Evolutionary conservation across 1,140 invertebrate species (phyloP), one percentile per base, ranked within the genome.

Genomic region (Ooceraea biroi): DNA sequence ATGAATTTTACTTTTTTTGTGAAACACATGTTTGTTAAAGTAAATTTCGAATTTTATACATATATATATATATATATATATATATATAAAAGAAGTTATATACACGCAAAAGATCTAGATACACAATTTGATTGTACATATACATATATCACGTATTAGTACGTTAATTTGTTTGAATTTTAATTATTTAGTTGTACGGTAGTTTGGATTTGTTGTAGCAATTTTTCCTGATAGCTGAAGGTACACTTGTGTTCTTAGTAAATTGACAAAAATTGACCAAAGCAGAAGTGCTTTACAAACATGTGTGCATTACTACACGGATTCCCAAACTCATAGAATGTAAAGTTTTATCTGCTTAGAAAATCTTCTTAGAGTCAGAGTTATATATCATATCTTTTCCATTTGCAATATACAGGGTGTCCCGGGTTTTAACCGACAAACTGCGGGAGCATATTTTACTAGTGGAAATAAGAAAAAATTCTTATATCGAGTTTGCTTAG

Each of bases 311-410:
- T 63, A 60, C 58, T 48, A 74, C 48, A 82, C 25, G 61, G 72
- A 83, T 55, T 63, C 46, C 58, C 76, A 63, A 83, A 78, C 87
- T 77, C 60, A 17, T 58, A 58, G 46, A 77, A 61, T 72, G 41
- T 41, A 10, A 66, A 55, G 12, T 41, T 14, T 63, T 19, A 55
- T 52, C 10, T 52, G 48, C 72, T 36, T 41, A 55, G 5, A 55
- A 66, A 65, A 66, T 83, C 27, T 48, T 72, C 50, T 72, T 55
- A 41, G 83, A 86, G 76, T 69, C 41, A 10, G 82, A 65, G 14
- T 65, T 83, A 73, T n/a, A 44, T 44, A 27, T 77, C n/a, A n/a
- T n/a, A n/a, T n/a, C n/a, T n/a, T n/a, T n/a, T n/a, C n/a, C n/a
- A n/a, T n/a, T n/a, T n/a, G n/a, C n/a, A n/a, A n/a, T n/a, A n/a